Evolutionary conservation across 2,888 invertebrate species (phyloP), one percentile per base, ranked within the genome.

Genomic region (Ennomos quercinarius): DNA sequence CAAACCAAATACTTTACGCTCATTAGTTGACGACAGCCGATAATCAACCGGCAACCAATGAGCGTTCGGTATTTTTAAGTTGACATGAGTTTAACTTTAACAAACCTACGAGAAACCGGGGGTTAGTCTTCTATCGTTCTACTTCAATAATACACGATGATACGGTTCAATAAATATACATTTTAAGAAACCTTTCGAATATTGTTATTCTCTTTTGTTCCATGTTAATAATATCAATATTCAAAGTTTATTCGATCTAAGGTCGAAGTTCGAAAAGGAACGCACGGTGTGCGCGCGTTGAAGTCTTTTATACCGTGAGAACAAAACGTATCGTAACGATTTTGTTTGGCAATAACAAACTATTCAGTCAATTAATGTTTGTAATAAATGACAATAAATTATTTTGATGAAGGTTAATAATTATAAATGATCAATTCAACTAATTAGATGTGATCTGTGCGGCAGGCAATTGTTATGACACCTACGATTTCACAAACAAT

Each of bases 221-320:
- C 3, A n/a, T 27, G 27, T 44, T 12, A 41, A 40, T 27, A 34
- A 8, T 12, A 44, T 53, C 35, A 48, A 52, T 52, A 57, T 57
- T 44, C 42, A 56, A 61, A 50, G 11, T 57, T 45, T 41, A 45
- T 9, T 13, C 12, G 38, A 46, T 11, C n/a, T 45, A 48, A 66
- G 61, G 66, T 66, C 61, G 62, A 61, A 65, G 68, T 66, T 68
- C 65, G 62, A 50, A 57, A 53, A 53, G 57, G 49, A 66, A 61
- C 61, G 59, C 60, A 57, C 42, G 36, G 49, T 49, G 60, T 51
- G 61, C 64, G 61, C 63, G 67, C 67, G 70, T 62, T 64, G 47
- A 57, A 49, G 52, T 61, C 61, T 64, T 66, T 70, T 66, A 50
- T 60, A 68, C 57, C 68, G 68, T 68, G 68, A 58, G 68, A 68